phyloP scores from a whole-genome alignment of 2,888 invertebrate species.

The Ctenicera cuprea region DNA sequence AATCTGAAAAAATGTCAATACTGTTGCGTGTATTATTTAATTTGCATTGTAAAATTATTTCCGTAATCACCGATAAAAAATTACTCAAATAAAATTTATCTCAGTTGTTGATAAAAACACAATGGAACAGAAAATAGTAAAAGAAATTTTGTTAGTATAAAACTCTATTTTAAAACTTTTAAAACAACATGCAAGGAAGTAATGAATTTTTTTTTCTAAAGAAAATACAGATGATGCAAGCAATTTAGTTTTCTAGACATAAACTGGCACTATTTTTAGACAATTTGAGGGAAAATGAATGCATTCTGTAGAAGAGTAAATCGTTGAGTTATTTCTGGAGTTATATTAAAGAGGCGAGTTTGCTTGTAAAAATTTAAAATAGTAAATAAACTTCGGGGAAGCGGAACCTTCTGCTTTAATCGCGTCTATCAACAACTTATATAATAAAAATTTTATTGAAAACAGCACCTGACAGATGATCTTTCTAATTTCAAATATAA shows the following conservation, averaged over 20 bases:
- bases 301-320: background rate
- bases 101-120: no score
- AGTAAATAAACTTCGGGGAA: background rate
- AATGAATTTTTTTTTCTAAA: background rate
- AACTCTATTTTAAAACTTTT: slow-evolving; percentile 3
- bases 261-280: slow-evolving; percentile 18
- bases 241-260: slow-evolving; percentile 1
- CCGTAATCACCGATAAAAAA: background rate
- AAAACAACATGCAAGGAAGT: slow-evolving; percentile 6
- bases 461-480: background rate
- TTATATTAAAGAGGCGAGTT: background rate
- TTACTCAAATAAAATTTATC: no score
- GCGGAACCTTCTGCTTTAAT: background rate
- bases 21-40: background rate
- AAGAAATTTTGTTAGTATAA: background rate
- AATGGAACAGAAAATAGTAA: background rate
- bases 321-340: background rate
- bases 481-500: background rate
- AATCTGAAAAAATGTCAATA: slow-evolving; percentile 10
- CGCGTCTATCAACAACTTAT: background rate
- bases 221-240: slow-evolving; percentile 1
- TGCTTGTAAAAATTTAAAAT: slow-evolving; percentile 3
- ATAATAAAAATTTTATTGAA: slow-evolving; percentile 13
- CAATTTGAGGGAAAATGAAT: background rate
- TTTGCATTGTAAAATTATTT: slow-evolving; percentile 18